Evolutionary conservation across 2,113 vertebrate genomes (phyloP), one percentile per base, ranked within the genome.

Genomic region (Mesitornis unicolor): DNA sequence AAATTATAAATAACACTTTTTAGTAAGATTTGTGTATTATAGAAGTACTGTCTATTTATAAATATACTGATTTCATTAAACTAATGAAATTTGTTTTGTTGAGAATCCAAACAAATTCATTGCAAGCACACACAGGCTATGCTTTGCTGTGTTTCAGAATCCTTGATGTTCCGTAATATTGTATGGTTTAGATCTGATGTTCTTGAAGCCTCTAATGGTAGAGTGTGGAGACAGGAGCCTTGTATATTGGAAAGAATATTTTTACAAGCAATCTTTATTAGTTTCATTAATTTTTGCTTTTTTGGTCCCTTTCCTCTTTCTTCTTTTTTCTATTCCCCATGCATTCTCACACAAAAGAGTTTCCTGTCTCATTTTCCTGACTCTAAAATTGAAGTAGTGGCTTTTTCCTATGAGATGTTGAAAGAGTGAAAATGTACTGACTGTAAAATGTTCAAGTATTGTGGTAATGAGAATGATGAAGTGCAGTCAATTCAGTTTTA

Each of bases 121-220:
- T 65, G 3, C 10, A 36, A 57, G 7, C 51, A 9, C 13, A 6
- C 5, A 3, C 9, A 61, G 45, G 36, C 25, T 11, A 0, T 60
- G 29, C 40, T 76, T 57, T 67, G 7, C 8, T 48, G 29, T 50
- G 31, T 64, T 79, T 95, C 21, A 43, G 1, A 42, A 3, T 60
- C 10, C 1, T 1, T 35, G 18, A 11, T 48, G 20, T 48, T 65
- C 9, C 1, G 0, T 61, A 13, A 3, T 40, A 51, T 5, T 14
- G 2, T 13, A 7, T 7, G 3, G 4, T 40, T 69, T 91, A 57
- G 7, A 38, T 69, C 28, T 15, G 26, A 48, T 48, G 16, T 3
- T 2, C 60, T 48, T 60, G 33, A 43, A 47, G 4, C 9, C 19
- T 40, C 21, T 38, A 33, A 29, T 61, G 64, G 20, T 50, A 21